A percentile compares a stretch with the other conserved stretches of the same genome.
Conservation (phyloP, 2,797 vertebrate species). For the Sebastes kiyomatsui region DNA sequence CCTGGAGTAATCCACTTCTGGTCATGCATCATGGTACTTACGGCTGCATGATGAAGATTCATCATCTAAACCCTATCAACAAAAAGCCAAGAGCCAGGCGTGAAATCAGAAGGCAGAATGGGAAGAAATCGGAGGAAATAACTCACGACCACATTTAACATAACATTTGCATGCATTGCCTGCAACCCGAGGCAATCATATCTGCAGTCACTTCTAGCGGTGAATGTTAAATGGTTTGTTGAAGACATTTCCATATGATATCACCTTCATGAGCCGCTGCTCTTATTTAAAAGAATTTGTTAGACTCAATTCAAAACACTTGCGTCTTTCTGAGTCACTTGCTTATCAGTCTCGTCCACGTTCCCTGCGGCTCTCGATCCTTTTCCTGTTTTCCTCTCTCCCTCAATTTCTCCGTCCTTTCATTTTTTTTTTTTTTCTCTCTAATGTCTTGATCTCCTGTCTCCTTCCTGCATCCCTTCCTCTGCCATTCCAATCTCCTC, state of each 20-base stretch:
- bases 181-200: conserved; percentile 53
- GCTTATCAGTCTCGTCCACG: conserved; percentile 48
- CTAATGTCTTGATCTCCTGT: background rate
- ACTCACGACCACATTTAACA: conserved; percentile 44
- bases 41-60: conserved; percentile 1
- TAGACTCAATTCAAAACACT: conserved; percentile 41
- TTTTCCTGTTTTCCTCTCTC: conserved; percentile 25
- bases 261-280: conserved; percentile 56
- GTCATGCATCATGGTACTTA: background rate
- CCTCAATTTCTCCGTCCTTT: background rate
- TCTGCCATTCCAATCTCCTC: background rate
- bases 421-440: background rate
- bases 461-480: background rate
- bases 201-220: conserved; percentile 39
- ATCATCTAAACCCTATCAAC: conserved; percentile 16
- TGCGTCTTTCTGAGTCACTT: conserved; percentile 27
- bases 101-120: conserved; percentile 48
- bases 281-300: conserved; percentile 56
- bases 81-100: conserved; percentile 26
- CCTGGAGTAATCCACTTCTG: background rate
- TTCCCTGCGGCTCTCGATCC: conserved; percentile 11
- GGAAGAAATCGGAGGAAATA: conserved; percentile 32
- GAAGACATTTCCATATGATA: conserved; percentile 61
- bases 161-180: conserved; percentile 63
- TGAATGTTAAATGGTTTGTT: conserved; percentile 63